phyloP scores from a whole-genome alignment of 1,140 invertebrate genomes.

The Drosophila pseudoobscura region DNA sequence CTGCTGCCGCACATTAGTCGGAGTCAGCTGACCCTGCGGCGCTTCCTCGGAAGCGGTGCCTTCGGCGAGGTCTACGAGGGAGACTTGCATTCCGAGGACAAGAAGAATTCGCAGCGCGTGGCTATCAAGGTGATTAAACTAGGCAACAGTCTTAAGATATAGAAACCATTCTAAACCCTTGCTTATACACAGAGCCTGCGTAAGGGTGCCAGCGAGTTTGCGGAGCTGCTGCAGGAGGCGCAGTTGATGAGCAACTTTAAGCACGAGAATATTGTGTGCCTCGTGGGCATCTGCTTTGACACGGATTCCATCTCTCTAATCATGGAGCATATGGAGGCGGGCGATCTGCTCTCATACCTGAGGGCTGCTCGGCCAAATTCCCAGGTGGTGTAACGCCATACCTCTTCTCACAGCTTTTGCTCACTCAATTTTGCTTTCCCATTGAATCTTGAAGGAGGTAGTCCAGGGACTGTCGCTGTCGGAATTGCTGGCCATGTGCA shows the following conservation, averaged over 20 bases:
- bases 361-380: conserved; percentile 88
- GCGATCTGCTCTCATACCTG: conserved; percentile 96
- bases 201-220: conserved; percentile 97
- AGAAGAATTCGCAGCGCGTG: conserved; percentile 87
- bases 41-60: conserved; percentile 97
- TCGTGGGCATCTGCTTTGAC: conserved; percentile 97
- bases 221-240: conserved; percentile 98
- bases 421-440: no score
- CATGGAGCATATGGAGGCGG: conserved; percentile 98
- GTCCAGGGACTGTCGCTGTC: conserved; percentile 88
- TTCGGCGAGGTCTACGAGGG: conserved; percentile 99
- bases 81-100: conserved; percentile 87
- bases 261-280: conserved; percentile 96
- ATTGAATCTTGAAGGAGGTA: conserved; percentile 79
- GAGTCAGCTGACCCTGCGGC: conserved; percentile 91
- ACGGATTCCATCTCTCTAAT: conserved; percentile 96
- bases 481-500: conserved; percentile 95
- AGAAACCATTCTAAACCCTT: background rate
- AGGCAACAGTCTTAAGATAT: no score
- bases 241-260: conserved; percentile 98
- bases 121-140: conserved; percentile 90
- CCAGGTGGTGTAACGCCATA: conserved; percentile 39
- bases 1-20: conserved; percentile 92
- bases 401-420: background rate
- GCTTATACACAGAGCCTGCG: conserved; percentile 88